phyloP scores from a whole-genome alignment of 2,113 vertebrate genomes.

The Anseranas semipalmata region DNA sequence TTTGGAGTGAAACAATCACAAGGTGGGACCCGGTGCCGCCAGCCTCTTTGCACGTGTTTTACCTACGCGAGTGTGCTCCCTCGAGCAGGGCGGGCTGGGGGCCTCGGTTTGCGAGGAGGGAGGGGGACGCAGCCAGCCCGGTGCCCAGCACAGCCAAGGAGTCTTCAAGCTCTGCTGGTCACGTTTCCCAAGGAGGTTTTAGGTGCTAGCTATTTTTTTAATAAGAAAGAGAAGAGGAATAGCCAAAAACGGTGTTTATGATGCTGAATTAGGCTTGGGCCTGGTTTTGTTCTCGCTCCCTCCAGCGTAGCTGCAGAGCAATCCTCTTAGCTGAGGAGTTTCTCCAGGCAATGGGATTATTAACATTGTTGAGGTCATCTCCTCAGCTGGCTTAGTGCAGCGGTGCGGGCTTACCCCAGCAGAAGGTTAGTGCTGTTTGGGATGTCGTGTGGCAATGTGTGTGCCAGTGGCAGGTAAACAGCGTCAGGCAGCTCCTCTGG shows the following conservation, averaged over 20 bases:
- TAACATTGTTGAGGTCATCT: neutral
- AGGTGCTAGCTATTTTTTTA: neutral
- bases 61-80: fast-evolving
- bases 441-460: fast-evolving
- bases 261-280: neutral
- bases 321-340: conserved; percentile 16
- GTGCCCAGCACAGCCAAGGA: fast-evolving
- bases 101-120: neutral
- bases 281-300: neutral
- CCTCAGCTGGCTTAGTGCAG: neutral
- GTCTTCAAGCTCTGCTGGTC: neutral
- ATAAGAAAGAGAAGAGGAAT: neutral
- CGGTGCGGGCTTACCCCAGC: fast-evolving
- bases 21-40: neutral
- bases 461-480: neutral
- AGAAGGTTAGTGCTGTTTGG: neutral
- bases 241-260: neutral
- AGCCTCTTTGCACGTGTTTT: neutral
- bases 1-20: neutral
- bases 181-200: neutral
- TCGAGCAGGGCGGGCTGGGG: fast-evolving
- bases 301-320: neutral
- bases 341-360: neutral
- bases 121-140: neutral
- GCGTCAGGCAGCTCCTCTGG: neutral